Evolutionary conservation across 2,113 vertebrate genomes (phyloP), one percentile per base, ranked within the genome.

Genomic region (Circaetus gallicus): DNA sequence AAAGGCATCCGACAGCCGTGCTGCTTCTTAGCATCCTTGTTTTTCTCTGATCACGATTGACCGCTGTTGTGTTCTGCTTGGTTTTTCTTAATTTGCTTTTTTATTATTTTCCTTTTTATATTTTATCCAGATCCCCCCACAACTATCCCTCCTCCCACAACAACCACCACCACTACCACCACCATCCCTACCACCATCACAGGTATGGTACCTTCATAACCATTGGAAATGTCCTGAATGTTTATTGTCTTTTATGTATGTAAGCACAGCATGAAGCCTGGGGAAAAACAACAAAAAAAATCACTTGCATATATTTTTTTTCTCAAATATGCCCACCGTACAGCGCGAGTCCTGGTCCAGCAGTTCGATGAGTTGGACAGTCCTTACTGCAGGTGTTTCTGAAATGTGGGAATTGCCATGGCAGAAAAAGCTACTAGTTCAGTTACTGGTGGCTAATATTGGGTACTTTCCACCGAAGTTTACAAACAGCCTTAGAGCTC

Each of bases 121-220:
- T 98, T 98, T 98, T 98, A 98, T 99, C 98, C 98, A 99, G 98
- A 99, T 98, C 98, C 98, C 98, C 98, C 98, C 98, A 99, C 98
- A 98, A 99, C 98, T 98, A 94, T 98, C 98, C 98, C 98, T 98
- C 98, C 98, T 98, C 98, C 98, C 98, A 99, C 98, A 98, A 98
- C 98, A 97, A 98, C 98, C 98, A 98, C 98, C 98, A 98, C 98
- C 97, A 98, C 98, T 96, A 98, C 98, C 97, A 98, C 98, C 97
- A 98, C 97, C 98, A 98, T 98, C 97, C 98, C 97, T 97, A 98
- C 97, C 98, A 98, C 97, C 98, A 98, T 98, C 97, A 74, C 98
- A 99, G 98, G 98, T 99, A 99, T 25, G 98, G 98, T 99, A 98
- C 98, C 97, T 97, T 98, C 98, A 98, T 97, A 93, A 89, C 98